Evolutionary conservation across 2,113 vertebrate species (phyloP), one percentile per base, ranked within the genome.

Genomic region (Phocoena phocoena): DNA sequence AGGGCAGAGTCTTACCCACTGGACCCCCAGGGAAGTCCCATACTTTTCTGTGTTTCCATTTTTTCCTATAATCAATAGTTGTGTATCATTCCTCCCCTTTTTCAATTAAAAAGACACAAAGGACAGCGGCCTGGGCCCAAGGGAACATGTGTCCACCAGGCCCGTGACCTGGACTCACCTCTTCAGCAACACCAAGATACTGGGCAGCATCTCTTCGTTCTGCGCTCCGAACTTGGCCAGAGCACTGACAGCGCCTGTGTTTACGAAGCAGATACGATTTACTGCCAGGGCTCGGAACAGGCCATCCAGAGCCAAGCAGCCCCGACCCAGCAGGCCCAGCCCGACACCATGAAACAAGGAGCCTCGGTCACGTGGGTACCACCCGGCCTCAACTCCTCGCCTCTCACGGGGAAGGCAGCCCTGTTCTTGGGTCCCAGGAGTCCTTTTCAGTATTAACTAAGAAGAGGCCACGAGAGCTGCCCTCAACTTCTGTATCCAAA

Each of bases 171-270:
- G 44, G 4, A 63, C 97, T 96, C 90, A 99, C 99, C 99, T 99
- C 97, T 99, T 99, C 79, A 99, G 97, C 81, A 99, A 94, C 60
- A 99, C 99, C 97, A 99, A 97, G 95, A 99, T 98, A 79, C 99
- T 99, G 87, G 99, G 99, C 63, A 99, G 93, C 98, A 99, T 98
- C 88, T 99, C 99, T 81, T 99, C 99, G 21, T 99, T 99, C 95
- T 99, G 99, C 68, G 99, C 99, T 95, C 99, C 99, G 97, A 99
- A 99, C 93, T 99, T 99, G 92, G 99, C 99, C 89, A 99, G 98
- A 47, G 99, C 99, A 97, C 99, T 99, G 87, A 99, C 99, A 60
- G 99, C 99, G 68, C 99, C 99, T 99, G 90, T 6, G 79, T 71
- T 14, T 53, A 55, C 3, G 88, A 60, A 68, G 71, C 33, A 85